phyloP scores from a whole-genome alignment of 2,888 invertebrate species.

The Sesamia inferens region DNA sequence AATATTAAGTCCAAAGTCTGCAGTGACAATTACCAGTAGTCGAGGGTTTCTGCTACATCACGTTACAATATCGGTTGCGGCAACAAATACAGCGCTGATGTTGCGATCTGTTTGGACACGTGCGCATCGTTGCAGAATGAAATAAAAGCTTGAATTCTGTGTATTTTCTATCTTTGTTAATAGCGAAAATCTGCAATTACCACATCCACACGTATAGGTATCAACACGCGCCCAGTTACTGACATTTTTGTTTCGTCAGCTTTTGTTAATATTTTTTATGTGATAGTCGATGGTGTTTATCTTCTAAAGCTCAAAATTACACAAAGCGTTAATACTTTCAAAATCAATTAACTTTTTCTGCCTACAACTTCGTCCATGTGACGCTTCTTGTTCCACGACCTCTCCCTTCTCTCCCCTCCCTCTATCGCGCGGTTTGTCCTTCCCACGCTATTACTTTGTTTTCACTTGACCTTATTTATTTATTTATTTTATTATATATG shows the following conservation, averaged over 20 bases:
- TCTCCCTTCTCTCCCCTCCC: no score
- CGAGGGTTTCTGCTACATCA: constrained; percentile 15
- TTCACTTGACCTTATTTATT: no score
- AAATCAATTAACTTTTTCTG: not conserved
- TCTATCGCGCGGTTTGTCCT: no score
- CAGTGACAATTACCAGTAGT: constrained; percentile 33
- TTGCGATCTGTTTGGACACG: constrained; percentile 29
- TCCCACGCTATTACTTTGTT: no score
- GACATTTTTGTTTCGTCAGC: not conserved
- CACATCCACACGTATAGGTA: not conserved
- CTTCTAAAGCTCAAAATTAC: not conserved
- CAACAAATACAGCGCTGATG: constrained; percentile 36
- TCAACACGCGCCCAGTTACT: not conserved
- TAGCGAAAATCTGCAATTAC: not conserved
- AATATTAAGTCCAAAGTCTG: constrained; percentile 28
- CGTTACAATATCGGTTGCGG: constrained; percentile 38
- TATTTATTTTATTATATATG: no score
- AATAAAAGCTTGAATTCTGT: constrained; percentile 11
- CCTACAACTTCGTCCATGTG: not conserved
- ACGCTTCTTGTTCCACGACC: no score
- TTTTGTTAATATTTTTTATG: not conserved
- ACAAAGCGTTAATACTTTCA: not conserved
- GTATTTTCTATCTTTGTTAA: not conserved
- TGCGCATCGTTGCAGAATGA: constrained; percentile 20
- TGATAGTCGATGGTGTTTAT: not conserved